Evolutionary conservation across 2,888 invertebrate genomes (phyloP).

Genomic region (Galerucella pusilla): DNA sequence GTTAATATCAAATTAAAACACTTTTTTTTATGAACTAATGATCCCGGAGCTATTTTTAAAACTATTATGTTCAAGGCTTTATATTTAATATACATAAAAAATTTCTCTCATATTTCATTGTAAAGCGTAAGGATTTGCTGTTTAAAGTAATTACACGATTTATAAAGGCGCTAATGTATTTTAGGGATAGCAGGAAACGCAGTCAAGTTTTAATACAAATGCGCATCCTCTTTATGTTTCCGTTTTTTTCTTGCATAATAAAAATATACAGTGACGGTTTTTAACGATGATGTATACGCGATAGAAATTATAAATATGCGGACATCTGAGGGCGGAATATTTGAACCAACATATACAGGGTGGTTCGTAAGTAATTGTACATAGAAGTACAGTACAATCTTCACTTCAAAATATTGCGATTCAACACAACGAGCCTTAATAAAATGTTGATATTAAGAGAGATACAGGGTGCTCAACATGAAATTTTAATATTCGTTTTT

Average conservation of each 20-base stretch:
- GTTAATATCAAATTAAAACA: no score
- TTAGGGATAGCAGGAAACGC: neutral
- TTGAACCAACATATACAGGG: no score
- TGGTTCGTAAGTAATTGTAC: no score
- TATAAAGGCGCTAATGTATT: conserved; percentile 9
- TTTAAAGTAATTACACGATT: conserved; percentile 9
- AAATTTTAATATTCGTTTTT: no score
- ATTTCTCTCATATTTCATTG: neutral
- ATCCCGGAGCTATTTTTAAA: neutral
- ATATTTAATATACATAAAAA: neutral
- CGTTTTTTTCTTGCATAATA: neutral
- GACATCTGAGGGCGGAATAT: no score
- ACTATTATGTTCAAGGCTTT: neutral
- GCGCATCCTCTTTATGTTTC: neutral
- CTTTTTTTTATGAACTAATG: no score
- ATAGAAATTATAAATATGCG: neutral
- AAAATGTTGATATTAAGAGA: no score
- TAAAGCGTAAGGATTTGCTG: conserved; percentile 4
- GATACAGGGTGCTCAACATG: no score
- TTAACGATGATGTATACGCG: neutral
- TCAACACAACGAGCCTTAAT: no score
- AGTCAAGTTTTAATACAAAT: neutral
- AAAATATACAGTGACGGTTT: neutral
- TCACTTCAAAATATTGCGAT: no score
- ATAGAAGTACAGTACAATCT: no score